Evolutionary conservation across 2,888 invertebrate genomes (phyloP).

Genomic region (Leucozona laternaria): DNA sequence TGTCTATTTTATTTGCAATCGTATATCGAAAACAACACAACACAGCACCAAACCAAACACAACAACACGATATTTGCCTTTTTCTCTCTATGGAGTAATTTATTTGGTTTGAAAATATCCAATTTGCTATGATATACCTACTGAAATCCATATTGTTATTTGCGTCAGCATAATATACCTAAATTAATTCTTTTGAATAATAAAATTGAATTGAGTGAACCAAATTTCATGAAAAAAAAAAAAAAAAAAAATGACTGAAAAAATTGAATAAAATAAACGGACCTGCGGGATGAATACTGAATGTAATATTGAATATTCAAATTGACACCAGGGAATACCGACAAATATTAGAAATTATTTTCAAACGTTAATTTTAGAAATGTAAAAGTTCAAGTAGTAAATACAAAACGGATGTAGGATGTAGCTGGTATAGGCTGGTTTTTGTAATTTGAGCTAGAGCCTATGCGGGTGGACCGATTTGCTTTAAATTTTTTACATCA

Average conservation of each 20-base stretch:
- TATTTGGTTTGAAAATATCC: constrained; percentile 40
- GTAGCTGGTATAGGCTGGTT: too few species aligned
- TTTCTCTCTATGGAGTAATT: constrained; percentile 35
- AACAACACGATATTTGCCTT: constrained; percentile 6
- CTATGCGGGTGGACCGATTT: too few species aligned
- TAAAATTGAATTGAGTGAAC: constrained; percentile 22
- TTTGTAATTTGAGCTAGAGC: too few species aligned
- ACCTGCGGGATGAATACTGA: constrained; percentile 21
- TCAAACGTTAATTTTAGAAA: background rate
- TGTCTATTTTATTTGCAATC: background rate
- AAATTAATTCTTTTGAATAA: constrained; percentile 51
- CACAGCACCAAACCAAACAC: background rate
- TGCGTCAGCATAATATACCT: constrained; percentile 32
- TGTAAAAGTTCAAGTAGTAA: background rate
- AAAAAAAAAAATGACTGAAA: background rate
- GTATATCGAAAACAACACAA: background rate
- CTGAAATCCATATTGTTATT: constrained; percentile 57
- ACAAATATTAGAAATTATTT: constrained; percentile 6
- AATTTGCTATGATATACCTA: constrained; percentile 45
- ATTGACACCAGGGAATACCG: background rate
- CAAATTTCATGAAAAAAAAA: background rate
- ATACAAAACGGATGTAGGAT: too few species aligned
- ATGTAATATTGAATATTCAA: constrained; percentile 28
- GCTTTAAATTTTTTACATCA: too few species aligned
- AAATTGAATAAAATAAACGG: constrained; percentile 6